Conservation (phyloP, 2,113 vertebrate genomes). For the Orthonyx spaldingii region DNA sequence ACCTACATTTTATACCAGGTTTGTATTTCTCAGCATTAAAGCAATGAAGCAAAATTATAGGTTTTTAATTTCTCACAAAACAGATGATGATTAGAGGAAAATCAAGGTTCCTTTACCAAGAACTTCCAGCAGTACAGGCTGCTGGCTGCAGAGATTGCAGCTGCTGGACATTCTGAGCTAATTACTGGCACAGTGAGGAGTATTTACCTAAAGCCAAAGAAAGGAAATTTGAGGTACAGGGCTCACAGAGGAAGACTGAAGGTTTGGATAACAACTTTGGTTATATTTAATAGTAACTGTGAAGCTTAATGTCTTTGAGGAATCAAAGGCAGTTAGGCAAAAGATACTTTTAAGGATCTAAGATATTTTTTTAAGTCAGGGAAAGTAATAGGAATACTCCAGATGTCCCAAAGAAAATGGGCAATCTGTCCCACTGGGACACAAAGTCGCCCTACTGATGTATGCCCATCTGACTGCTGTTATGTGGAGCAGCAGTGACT, state of each 20-base stretch:
- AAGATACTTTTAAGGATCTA: not conserved
- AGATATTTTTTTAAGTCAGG: not conserved
- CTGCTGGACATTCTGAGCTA: not conserved
- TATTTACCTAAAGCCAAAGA: not conserved
- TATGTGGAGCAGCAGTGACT: not conserved
- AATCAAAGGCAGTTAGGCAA: not conserved
- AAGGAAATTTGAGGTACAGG: not conserved
- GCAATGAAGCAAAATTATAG: not conserved
- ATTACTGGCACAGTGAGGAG: not conserved
- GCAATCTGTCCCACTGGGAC: not conserved
- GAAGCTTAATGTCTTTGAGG: not conserved
- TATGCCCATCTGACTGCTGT: not conserved
- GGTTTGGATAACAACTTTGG: not conserved
- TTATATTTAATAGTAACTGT: not conserved
- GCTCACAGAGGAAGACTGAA: not conserved
- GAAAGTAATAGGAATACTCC: not conserved
- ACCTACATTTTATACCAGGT: not conserved
- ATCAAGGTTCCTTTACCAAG: not conserved
- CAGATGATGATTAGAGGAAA: not conserved
- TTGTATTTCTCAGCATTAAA: conserved; percentile 2
- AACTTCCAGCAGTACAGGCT: not conserved
- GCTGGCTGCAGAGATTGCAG: not conserved
- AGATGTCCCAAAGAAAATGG: not conserved
- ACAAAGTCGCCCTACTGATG: not conserved
- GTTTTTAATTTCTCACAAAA: not conserved